Evolutionary conservation across 2,113 vertebrate species (phyloP).

Genomic region (Chaetodon auriga): DNA sequence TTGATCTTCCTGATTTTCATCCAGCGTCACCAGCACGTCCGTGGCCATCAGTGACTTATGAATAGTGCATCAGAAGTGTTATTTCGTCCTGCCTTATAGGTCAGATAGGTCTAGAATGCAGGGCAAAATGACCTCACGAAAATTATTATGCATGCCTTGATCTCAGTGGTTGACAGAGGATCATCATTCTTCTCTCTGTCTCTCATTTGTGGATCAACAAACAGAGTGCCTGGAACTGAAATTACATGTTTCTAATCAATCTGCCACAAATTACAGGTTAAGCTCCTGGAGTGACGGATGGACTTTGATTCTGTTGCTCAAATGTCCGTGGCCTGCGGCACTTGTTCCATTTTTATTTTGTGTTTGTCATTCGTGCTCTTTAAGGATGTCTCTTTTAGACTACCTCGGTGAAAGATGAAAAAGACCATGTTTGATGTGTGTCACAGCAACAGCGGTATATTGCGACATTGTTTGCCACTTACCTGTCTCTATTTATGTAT

Average conservation of each 20-base stretch:
- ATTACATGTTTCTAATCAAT: slow-evolving; percentile 67
- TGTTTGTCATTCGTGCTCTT: slow-evolving; percentile 22
- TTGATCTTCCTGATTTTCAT: slow-evolving; percentile 40
- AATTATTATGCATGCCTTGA: slow-evolving; percentile 6
- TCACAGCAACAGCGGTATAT: background rate
- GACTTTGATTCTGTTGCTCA: slow-evolving; percentile 51
- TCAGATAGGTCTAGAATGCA: slow-evolving; percentile 11
- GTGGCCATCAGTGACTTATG: no score
- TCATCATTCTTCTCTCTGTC: slow-evolving; percentile 20
- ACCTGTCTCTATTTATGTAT: background rate
- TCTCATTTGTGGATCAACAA: slow-evolving; percentile 40
- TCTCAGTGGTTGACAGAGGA: slow-evolving; percentile 13
- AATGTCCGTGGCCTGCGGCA: slow-evolving; percentile 28
- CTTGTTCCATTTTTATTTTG: slow-evolving; percentile 48
- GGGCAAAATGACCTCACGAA: background rate
- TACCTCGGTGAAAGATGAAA: slow-evolving; percentile 9
- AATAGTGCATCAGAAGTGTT: background rate
- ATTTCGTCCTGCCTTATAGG: background rate
- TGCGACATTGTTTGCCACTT: background rate
- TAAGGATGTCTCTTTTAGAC: background rate
- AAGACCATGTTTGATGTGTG: background rate
- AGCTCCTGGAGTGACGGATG: slow-evolving; percentile 48
- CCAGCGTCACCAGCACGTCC: background rate
- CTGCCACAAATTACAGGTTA: slow-evolving; percentile 74
- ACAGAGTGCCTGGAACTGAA: slow-evolving; percentile 36